Base-by-base conservation (phyloP, 2,888 invertebrate genomes). In the Standfussiana lucernea region DNA sequence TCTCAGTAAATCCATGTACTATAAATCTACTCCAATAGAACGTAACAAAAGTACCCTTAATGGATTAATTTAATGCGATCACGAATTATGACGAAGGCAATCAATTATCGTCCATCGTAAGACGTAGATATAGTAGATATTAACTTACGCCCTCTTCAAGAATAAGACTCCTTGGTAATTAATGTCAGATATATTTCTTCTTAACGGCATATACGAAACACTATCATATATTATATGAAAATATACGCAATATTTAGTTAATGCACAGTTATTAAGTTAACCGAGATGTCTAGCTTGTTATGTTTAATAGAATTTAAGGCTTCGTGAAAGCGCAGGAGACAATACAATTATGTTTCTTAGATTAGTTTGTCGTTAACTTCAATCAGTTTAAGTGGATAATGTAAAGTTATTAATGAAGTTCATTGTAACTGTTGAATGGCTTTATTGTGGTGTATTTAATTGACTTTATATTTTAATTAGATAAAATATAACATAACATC, bases 271-370 rank as follows among this genome's bases (percentile, higher is more conserved):
- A 79, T 68, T 47, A 64, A 82, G 64, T 68, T 82, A 80, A 79
- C 66, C 24, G 13, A 74, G n/a, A 81, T 82, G 56, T 42, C 47
- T 82, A 76, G 68, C 42, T 59, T 64, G 56, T 68, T 79, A 76
- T 59, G 18, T 45, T 64, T 66, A 79, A 76, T 82, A 68, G 56
- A 76, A 82, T 82, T 82, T 64, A 68, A 68, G 82, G 67, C 64
- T 82, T 82, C 18, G 56, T 65, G 53, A 75, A 79, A 76, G 79
- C 62, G 62, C 76, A 79, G 53, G 28, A 82, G 62, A 75, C 40
- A 82, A 82, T 64, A 76, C 64, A 81, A 82, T 82, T 82, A 81
- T 56, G 82, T 68, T 75, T 82, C 82, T 75, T 75, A 56, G 45
- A 75, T 82, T 75, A 79, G 79, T 82, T 76, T 68, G 68, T 76